Conservation (phyloP, 2,113 vertebrate species). For the Nothobranchius kuhntae region DNA sequence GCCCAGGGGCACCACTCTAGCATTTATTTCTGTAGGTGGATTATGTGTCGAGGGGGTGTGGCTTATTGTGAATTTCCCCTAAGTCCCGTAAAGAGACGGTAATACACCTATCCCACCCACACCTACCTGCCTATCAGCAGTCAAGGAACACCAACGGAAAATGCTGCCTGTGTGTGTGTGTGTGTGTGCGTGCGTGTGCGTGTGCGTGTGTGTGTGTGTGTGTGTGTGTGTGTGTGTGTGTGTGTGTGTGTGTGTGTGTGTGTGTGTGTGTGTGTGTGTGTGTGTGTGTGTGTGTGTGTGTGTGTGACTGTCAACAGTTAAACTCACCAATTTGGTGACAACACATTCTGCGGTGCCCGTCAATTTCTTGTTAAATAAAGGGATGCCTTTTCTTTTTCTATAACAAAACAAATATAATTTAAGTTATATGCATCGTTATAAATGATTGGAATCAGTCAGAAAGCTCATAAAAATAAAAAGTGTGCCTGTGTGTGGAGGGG, state of each 20-base stretch:
- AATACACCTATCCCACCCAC: constrained; percentile 42
- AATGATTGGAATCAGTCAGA: background rate
- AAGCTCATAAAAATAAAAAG: background rate
- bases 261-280: no score
- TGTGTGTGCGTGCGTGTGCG: constrained; percentile 13
- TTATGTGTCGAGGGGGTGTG: constrained; percentile 25
- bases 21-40: constrained; percentile 14
- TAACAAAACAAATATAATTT: background rate
- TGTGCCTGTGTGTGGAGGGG: no score
- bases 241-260: background rate
- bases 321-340: constrained; percentile 52
- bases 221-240: constrained; percentile 10
- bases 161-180: background rate
- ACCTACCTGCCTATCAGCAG: constrained; percentile 9
- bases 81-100: constrained; percentile 56
- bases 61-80: constrained; percentile 44
- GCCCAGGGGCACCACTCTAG: background rate
- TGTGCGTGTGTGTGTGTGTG: constrained; percentile 2
- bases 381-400: constrained; percentile 46
- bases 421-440: background rate
- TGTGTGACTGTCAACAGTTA: background rate
- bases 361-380: background rate
- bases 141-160: constrained; percentile 25
- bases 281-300: no score
- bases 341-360: constrained; percentile 29